A percentile compares a stretch with the other conserved stretches of the same genome.
These are phyloP conservation scores for Pantelozetes paolii DNA, from an alignment of 2,888 invertebrate species.

Conservation along the genomic window DNA sequence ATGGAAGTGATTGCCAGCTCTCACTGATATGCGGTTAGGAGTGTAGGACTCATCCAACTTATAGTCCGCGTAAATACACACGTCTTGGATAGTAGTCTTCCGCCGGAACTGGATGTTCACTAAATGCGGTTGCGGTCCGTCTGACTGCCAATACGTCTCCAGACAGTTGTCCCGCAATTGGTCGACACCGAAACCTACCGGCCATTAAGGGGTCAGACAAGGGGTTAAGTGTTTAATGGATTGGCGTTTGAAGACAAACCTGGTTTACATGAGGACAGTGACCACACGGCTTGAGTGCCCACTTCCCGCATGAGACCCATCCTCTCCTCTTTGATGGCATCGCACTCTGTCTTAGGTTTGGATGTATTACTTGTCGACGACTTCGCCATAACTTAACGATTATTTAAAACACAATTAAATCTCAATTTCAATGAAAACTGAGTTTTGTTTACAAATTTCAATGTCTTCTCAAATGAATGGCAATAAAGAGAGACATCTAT, in stretches of 20 bases:
- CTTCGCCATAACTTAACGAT: constrained; percentile 1
- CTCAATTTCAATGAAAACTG: too few species aligned
- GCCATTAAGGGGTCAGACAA: neutral
- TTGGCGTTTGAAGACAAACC: constrained; percentile 57
- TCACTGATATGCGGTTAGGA: constrained; percentile 83
- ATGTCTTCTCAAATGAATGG: too few species aligned
- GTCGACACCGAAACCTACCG: constrained; percentile 89
- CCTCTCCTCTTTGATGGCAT: constrained; percentile 61
- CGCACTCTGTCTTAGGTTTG: constrained; percentile 48
- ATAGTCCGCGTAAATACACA: constrained; percentile 95
- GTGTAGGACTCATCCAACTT: constrained; percentile 99
- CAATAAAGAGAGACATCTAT: too few species aligned
- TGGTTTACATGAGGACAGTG: constrained; percentile 95
- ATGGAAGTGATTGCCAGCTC: constrained; percentile 93
- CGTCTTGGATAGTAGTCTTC: constrained; percentile 89
- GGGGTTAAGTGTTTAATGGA: too few species aligned
- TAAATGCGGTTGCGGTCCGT: constrained; percentile 94
- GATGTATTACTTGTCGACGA: neutral
- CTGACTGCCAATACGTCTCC: constrained; percentile 99
- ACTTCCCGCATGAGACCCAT: constrained; percentile 71
- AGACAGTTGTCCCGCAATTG: constrained; percentile 89
- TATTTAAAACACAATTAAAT: neutral
- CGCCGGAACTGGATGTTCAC: constrained; percentile 94
- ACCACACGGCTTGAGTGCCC: constrained; percentile 92
- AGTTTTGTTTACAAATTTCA: too few species aligned